Evolutionary conservation across 2,113 vertebrate genomes (phyloP).

Genomic region (Centrocercus urophasianus): DNA sequence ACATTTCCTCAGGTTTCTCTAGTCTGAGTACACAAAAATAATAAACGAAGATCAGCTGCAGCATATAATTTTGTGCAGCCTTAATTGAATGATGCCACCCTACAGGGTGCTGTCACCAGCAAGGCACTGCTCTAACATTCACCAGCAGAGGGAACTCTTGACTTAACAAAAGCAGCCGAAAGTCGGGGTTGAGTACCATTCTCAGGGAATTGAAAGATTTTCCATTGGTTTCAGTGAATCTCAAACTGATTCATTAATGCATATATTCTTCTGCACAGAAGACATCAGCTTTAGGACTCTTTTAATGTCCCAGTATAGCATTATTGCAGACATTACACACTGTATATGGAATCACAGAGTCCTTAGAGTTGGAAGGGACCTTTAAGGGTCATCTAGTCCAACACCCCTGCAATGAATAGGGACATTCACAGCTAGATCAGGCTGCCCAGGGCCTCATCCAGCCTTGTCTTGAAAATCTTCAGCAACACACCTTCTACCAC

Average conservation of each 20-base stretch:
- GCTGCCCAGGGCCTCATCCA: too few relatives aligned
- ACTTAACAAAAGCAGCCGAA: not conserved
- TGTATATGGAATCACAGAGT: not conserved
- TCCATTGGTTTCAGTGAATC: not conserved
- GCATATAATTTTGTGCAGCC: fast-evolving
- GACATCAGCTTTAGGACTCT: not conserved
- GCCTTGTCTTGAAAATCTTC: too few relatives aligned
- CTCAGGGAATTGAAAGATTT: not conserved
- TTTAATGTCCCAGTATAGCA: not conserved
- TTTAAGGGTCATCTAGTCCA: too few relatives aligned
- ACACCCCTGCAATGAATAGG: too few relatives aligned
- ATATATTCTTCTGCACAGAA: not conserved
- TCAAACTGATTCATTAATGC: not conserved
- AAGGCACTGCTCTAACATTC: not conserved
- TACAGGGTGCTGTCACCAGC: not conserved
- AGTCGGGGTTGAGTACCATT: fast-evolving
- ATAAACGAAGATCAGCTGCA: not conserved
- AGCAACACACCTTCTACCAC: too few relatives aligned
- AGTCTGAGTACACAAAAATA: not conserved
- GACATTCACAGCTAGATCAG: too few relatives aligned
- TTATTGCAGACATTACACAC: not conserved
- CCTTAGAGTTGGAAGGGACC: too few relatives aligned
- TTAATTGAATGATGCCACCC: fast-evolving
- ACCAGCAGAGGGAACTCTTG: constrained; percentile 67
- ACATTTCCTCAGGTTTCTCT: not conserved